Percentiles rank a stretch among this genome's conserved stretches.
Evolutionary conservation across 2,797 vertebrate species (phyloP).

Genomic region (Capromys pilorides): DNA sequence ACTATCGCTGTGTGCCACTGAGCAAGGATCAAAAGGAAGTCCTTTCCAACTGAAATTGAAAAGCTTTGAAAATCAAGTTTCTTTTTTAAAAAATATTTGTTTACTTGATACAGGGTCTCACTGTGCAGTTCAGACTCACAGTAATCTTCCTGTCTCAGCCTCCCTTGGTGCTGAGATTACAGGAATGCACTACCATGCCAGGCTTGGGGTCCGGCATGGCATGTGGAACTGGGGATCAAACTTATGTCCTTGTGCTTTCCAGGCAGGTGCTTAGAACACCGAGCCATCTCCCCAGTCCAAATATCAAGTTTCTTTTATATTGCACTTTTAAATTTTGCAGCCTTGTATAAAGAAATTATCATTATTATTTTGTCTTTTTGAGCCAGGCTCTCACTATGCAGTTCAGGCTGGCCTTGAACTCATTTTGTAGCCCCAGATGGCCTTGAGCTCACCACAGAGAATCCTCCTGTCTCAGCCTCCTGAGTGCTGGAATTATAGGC

Average conservation of each 20-base stretch:
- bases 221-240: no score
- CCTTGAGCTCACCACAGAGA: neutral
- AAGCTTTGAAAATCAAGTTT: neutral
- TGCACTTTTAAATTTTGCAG: neutral
- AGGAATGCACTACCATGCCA: no score
- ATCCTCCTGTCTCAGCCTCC: neutral
- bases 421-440: neutral
- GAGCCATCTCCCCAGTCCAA: neutral
- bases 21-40: neutral
- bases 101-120: no score
- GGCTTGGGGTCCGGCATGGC: no score
- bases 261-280: no score
- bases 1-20: neutral
- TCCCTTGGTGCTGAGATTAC: no score
- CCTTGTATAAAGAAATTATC: neutral
- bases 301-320: neutral
- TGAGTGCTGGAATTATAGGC: neutral
- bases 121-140: no score
- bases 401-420: neutral
- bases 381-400: neutral
- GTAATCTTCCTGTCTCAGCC: no score
- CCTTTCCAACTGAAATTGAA: slow-evolving; percentile 8
- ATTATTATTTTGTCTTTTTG: neutral
- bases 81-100: no score
- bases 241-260: no score